Percentiles rank a stretch among this genome's conserved stretches.
phyloP scores from a whole-genome alignment of 2,797 vertebrate species.

The Anabas testudineus region DNA sequence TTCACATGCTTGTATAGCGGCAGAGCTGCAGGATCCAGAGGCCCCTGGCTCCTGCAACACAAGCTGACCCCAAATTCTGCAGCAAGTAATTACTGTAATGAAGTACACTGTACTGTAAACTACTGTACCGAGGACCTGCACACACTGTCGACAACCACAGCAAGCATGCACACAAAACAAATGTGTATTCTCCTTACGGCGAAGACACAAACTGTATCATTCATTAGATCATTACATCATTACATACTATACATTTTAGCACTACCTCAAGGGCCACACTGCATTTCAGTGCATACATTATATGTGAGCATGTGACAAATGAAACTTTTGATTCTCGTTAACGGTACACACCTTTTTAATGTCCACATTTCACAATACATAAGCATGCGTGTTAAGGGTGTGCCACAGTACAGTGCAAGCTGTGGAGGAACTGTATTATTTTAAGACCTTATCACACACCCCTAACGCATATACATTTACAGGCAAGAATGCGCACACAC shows the following conservation, averaged over 20 bases:
- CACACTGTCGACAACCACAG: background rate
- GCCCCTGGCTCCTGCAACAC: conserved; percentile 18
- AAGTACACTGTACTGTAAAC: conserved; percentile 11
- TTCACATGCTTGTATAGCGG: conserved; percentile 57
- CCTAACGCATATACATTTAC: too few relatives aligned
- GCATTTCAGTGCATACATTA: background rate
- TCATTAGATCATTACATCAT: too few relatives aligned
- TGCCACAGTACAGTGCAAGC: background rate
- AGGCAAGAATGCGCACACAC: too few relatives aligned
- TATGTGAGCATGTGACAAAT: background rate
- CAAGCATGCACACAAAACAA: background rate
- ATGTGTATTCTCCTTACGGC: background rate
- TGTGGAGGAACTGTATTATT: background rate
- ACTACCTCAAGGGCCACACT: too few relatives aligned
- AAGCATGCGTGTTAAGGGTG: background rate
- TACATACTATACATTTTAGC: too few relatives aligned
- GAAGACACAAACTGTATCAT: background rate
- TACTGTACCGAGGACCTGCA: background rate
- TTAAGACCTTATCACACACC: background rate
- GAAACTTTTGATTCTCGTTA: conserved; percentile 2
- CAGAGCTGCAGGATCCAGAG: conserved; percentile 29
- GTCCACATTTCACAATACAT: conserved; percentile 12
- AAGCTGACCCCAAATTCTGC: conserved; percentile 18
- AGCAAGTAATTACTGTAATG: conserved; percentile 54
- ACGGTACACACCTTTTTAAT: conserved; percentile 4